Evolutionary conservation across 2,888 invertebrate genomes (phyloP), one percentile per base, ranked within the genome.

Genomic region (Erebia epiphron): DNA sequence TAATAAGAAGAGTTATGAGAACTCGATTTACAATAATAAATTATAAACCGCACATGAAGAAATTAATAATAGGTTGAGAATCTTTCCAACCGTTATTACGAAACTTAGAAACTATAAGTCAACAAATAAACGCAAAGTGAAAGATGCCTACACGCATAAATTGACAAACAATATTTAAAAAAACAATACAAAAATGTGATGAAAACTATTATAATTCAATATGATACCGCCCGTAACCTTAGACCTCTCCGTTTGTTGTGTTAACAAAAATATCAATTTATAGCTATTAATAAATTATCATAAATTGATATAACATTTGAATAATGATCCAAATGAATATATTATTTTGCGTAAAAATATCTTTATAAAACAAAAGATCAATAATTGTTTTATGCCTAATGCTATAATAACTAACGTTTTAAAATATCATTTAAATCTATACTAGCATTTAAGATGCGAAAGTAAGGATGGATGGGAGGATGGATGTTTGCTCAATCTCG

Each of bases 281-380:
- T 61, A 61, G 18, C 18, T 41, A 60, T 16, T 60, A 18, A 61
- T 46, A 35, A 35, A 35, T 35, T 46, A 18, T 16, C 43, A 61
- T 61, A 61, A 61, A 61, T 61, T 61, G 46, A n/a, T 18, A 61
- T 61, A 61, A 61, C 18, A 41, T 61, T 46, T 54, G 9, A 46
- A 61, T 61, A 18, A 46, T 61, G 46, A 11, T 46, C 43, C 16
- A 46, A 60, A 61, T 46, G 61, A 61, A 61, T 61, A 61, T 21
- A 61, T 43, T 61, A 35, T 35, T 7, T 43, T 13, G 11, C 18
- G 13, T 43, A 50, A 50, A n/a, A 50, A 14, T 14, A 5, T 50
- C 8, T 8, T 50, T 50, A 7, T 50, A n/a, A 50, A n/a, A 50
- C n/a, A 50, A 14, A n/a, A n/a, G n/a, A 13, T 14, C n/a, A 50